Evolutionary conservation across 1,140 invertebrate genomes (phyloP).

Genomic region (Microvelia longipes): DNA sequence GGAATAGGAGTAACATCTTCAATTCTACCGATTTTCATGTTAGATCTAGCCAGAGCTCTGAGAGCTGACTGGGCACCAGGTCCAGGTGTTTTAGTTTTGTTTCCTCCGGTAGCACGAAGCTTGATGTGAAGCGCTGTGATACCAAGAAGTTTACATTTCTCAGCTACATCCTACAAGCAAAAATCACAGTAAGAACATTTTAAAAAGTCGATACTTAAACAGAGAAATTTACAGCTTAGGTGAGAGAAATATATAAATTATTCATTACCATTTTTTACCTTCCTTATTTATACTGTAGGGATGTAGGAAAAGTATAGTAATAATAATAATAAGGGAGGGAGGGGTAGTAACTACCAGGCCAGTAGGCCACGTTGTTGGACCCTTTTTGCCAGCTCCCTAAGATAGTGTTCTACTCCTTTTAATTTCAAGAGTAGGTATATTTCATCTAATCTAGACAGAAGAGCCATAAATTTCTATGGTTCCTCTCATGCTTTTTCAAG

Average conservation of each 20-base stretch:
- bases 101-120: slow-evolving; percentile 93
- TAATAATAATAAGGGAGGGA: no score
- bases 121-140: slow-evolving; percentile 98
- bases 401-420: no score
- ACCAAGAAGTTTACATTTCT: slow-evolving; percentile 91
- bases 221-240: background rate
- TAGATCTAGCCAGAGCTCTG: slow-evolving; percentile 89
- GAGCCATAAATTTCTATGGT: no score
- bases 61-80: slow-evolving; percentile 97
- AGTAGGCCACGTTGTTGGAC: no score
- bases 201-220: slow-evolving; percentile 5
- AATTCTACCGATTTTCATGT: slow-evolving; percentile 99
- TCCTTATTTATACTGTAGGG: background rate
- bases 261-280: background rate
- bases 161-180: slow-evolving; percentile 90
- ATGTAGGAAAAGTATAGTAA: no score
- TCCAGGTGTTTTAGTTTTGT: slow-evolving; percentile 93
- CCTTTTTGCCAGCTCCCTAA: no score
- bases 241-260: background rate
- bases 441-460: no score
- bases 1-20: slow-evolving; percentile 99
- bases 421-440: no score
- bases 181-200: slow-evolving; percentile 20
- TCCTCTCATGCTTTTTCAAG: no score
- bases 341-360: no score